Conservation (phyloP, 2,113 vertebrate species). For the Apodemus sylvaticus region DNA sequence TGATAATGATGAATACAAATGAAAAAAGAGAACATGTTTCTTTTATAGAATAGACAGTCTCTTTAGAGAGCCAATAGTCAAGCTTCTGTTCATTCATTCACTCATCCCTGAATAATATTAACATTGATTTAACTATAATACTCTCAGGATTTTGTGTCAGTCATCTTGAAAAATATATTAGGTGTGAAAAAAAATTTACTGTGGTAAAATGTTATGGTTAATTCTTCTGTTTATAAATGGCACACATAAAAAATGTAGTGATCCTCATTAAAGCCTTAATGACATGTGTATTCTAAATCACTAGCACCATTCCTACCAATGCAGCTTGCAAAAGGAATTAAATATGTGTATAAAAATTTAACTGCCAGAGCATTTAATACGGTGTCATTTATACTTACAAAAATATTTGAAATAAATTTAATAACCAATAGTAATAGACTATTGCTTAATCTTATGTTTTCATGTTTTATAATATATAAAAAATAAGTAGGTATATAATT, state of each 20-base stretch:
- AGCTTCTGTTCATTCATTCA: not conserved
- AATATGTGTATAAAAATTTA: not conserved
- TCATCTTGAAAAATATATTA: not conserved
- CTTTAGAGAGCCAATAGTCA: not conserved
- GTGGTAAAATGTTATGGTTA: not conserved
- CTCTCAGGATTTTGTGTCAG: slow-evolving; percentile 34
- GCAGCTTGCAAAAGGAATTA: slow-evolving; percentile 5
- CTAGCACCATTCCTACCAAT: not conserved
- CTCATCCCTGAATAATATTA: not conserved
- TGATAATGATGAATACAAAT: not conserved
- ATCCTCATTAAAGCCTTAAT: not conserved
- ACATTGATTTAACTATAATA: not conserved
- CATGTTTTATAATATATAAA: not conserved
- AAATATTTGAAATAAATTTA: not conserved
- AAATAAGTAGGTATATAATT: not conserved
- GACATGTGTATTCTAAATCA: not conserved
- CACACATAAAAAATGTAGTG: not conserved
- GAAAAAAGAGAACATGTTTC: not conserved
- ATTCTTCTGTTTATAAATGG: not conserved
- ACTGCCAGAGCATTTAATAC: not conserved
- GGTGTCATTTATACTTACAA: not conserved
- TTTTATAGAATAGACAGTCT: not conserved
- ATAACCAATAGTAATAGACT: not conserved
- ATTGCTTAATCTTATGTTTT: not conserved
- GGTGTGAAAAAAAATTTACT: not conserved